phyloP scores from a whole-genome alignment of 2,797 vertebrate genomes.

The Peromyscus eremicus region DNA sequence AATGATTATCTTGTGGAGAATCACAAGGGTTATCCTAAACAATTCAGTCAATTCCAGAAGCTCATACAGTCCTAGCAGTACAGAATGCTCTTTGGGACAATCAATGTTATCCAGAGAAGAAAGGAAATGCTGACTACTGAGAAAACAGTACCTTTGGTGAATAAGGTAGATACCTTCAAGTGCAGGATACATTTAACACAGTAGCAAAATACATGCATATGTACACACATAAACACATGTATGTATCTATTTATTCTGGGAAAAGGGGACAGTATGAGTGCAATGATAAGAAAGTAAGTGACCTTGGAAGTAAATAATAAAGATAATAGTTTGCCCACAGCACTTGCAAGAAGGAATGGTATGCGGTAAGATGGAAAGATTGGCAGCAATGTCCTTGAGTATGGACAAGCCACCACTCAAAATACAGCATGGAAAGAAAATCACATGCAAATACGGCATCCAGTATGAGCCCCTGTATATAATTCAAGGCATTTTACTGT shows the following conservation, averaged over 20 bases:
- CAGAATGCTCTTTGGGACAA: background rate
- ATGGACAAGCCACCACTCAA: background rate
- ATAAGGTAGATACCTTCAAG: background rate
- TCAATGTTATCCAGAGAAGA: background rate
- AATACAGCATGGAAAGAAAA: rapidly evolving
- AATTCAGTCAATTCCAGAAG: background rate
- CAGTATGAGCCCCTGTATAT: too few species aligned
- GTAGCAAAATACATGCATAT: background rate
- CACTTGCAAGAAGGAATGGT: background rate
- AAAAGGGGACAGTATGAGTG: background rate
- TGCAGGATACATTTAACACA: background rate
- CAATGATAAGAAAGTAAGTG: background rate
- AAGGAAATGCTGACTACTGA: background rate
- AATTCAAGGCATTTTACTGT: background rate
- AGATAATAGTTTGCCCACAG: rapidly evolving
- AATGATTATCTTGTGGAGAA: background rate
- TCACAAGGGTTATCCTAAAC: background rate
- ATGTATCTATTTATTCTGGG: background rate
- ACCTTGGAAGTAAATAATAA: rapidly evolving
- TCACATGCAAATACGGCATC: background rate
- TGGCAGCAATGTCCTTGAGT: background rate
- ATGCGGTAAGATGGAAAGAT: background rate
- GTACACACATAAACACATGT: background rate
- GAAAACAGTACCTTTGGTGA: background rate
- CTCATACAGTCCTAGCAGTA: background rate